Evolutionary conservation across 2,888 invertebrate genomes (phyloP).

Genomic region (Sclerodermus sp.): DNA sequence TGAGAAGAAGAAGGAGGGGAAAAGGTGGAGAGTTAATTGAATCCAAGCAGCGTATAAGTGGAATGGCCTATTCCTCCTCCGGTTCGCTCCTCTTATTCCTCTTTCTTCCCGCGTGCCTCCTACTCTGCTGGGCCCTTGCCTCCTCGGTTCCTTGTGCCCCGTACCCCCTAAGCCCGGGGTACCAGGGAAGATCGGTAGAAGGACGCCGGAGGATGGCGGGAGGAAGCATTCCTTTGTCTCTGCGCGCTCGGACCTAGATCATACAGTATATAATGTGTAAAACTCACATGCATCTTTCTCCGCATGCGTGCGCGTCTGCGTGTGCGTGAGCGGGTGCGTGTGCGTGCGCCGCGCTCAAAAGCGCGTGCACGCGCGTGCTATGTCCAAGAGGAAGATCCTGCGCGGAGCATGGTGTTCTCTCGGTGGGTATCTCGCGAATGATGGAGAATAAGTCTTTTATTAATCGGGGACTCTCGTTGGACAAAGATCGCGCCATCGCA

Average conservation of each 20-base stretch:
- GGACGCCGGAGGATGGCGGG: conserved; percentile 39
- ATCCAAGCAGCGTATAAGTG: conserved; percentile 58
- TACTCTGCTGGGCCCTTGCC: conserved; percentile 22
- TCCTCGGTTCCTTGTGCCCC: conserved; percentile 15
- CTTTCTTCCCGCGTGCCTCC: conserved; percentile 46
- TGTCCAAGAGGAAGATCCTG: too few relatives aligned
- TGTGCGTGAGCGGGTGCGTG: too few relatives aligned
- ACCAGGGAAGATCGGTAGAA: conserved; percentile 32
- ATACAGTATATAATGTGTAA: conserved; percentile 28
- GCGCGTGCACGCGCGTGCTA: too few relatives aligned
- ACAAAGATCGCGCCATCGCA: too few relatives aligned
- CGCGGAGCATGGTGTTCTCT: too few relatives aligned
- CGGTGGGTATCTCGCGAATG: too few relatives aligned
- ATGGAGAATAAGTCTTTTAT: too few relatives aligned
- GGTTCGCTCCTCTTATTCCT: conserved; percentile 50
- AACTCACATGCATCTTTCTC: neutral
- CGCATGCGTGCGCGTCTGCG: too few relatives aligned
- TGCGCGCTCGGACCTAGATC: conserved; percentile 45
- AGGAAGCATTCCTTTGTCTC: conserved; percentile 55
- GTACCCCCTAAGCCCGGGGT: too few relatives aligned
- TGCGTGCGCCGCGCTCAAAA: too few relatives aligned
- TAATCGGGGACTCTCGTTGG: too few relatives aligned
- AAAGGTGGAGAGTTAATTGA: conserved; percentile 56
- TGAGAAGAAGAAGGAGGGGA: conserved; percentile 43
- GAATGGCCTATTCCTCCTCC: conserved; percentile 55